Evolutionary conservation across 2,888 invertebrate species (phyloP).

Genomic region (Helleia helle): DNA sequence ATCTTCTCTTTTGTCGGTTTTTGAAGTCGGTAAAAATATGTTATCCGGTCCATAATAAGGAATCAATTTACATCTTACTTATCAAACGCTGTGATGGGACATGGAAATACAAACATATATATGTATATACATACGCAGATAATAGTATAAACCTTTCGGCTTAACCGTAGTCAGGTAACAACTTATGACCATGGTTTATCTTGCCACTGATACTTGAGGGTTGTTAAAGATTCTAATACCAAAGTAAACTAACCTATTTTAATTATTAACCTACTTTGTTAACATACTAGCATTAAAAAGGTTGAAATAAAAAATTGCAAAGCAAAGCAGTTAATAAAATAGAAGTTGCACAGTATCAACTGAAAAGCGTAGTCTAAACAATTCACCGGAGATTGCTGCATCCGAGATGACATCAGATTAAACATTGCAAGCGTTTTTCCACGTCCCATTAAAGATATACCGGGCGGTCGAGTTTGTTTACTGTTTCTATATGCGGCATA

Average conservation of each 20-base stretch:
- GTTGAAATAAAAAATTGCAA: conserved; percentile 8
- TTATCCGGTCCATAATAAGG: too few relatives aligned
- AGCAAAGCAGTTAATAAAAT: conserved; percentile 16
- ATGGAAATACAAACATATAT: too few relatives aligned
- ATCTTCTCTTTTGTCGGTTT: too few relatives aligned
- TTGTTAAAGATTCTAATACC: too few relatives aligned
- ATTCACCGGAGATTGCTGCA: conserved; percentile 46
- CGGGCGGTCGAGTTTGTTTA: conserved; percentile 19
- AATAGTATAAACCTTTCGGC: too few relatives aligned
- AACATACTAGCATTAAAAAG: conserved; percentile 2
- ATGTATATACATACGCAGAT: too few relatives aligned
- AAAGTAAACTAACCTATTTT: conserved; percentile 4
- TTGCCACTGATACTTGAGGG: too few relatives aligned
- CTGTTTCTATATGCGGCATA: conserved; percentile 6
- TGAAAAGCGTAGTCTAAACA: conserved; percentile 38
- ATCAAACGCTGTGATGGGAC: too few relatives aligned
- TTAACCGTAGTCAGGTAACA: too few relatives aligned
- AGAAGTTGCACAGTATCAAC: conserved; percentile 12
- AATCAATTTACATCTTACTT: too few relatives aligned
- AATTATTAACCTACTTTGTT: background rate
- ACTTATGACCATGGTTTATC: too few relatives aligned
- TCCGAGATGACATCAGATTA: conserved; percentile 57
- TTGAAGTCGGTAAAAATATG: too few relatives aligned
- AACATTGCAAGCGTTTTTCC: conserved; percentile 56
- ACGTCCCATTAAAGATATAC: conserved; percentile 39